Base-by-base conservation (phyloP, 2,888 invertebrate species). In the Dasysyrphus tricinctus region DNA sequence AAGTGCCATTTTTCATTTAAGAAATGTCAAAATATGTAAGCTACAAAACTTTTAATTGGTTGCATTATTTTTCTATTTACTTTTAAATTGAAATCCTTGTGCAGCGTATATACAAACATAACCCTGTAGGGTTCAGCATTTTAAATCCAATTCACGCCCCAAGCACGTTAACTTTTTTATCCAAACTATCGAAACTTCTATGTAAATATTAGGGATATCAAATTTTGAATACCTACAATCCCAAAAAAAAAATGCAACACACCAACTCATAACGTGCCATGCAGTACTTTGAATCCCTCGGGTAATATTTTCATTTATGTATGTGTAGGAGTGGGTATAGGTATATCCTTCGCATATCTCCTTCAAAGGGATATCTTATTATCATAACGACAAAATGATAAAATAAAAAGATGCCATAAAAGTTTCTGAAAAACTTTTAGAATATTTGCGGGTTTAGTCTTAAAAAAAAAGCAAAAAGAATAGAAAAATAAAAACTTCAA, bases 321-420 rank as follows among this genome's bases (percentile, higher is more conserved):
- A 11, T 16, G 19, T 2, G 24, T 24, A 24, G 1, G n/a, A n/a
- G 24, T 24, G 3, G 24, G 24, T 24, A 24, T 24, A 24, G 24
- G 24, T 24, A 24, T 67, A 49, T 49, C 47, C 34, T 32, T 39
- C 47, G n/a, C 32, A 39, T 57, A 59, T 59, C 59, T 34, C 74
- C 59, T 67, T 67, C 80, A 37, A 69, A 75, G 54, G 42, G 51
- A 74, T 69, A 59, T 80, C 74, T 80, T 80, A 75, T 78, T 82
- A 82, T 83, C 79, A 83, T 83, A 83, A 83, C 83, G 83, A 83
- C 74, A 83, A 79, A 83, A 83, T 79, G 83, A 83, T 83, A 79
- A 79, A 75, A 80, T 83, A 79, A 78, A 79, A 80, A 75, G 59
- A 75, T 74, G 79, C 65, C 54, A 67, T 56, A 59, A 82, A 79